These are phyloP conservation scores for Notolabrus celidotus DNA, from an alignment of 2,797 vertebrate species.

Conservation along the genomic window DNA sequence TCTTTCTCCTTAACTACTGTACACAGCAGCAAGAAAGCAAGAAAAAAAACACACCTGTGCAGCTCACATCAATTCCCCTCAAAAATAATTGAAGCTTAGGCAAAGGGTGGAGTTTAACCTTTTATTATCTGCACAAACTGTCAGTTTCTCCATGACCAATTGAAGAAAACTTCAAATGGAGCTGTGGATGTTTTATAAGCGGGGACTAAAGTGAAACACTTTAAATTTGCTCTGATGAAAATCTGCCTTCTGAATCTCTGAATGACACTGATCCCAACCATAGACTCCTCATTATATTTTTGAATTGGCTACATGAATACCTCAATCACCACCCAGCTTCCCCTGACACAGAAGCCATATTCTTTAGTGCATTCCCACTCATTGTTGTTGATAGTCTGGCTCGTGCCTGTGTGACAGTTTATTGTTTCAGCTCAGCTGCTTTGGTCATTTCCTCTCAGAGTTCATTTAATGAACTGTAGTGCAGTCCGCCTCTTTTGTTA, in stretches of 20 bases:
- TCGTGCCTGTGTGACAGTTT: conserved; percentile 5
- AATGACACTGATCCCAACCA: background rate
- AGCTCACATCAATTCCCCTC: too few relatives aligned
- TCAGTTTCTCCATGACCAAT: too few relatives aligned
- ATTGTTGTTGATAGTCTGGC: conserved; percentile 48
- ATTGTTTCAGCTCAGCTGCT: conserved; percentile 66
- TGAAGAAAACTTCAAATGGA: too few relatives aligned
- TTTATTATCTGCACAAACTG: too few relatives aligned
- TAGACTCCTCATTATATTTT: background rate
- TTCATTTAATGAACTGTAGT: conserved; percentile 51
- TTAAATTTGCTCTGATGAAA: too few relatives aligned
- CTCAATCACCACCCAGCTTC: background rate
- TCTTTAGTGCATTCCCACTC: conserved; percentile 1
- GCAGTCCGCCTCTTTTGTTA: conserved; percentile 38
- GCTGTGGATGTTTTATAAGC: too few relatives aligned
- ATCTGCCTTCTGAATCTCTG: background rate
- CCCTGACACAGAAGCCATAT: background rate
- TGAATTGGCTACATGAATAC: background rate
- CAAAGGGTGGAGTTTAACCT: too few relatives aligned
- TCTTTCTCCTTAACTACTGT: too few relatives aligned
- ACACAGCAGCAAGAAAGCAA: too few relatives aligned
- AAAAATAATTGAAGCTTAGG: too few relatives aligned
- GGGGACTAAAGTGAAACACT: too few relatives aligned
- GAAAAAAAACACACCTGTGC: too few relatives aligned
- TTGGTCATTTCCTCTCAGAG: conserved; percentile 55